A percentile compares a stretch with the other conserved stretches of the same genome.
Evolutionary conservation across 2,113 vertebrate genomes (phyloP).

Genomic region (Rhinolophus sinicus): DNA sequence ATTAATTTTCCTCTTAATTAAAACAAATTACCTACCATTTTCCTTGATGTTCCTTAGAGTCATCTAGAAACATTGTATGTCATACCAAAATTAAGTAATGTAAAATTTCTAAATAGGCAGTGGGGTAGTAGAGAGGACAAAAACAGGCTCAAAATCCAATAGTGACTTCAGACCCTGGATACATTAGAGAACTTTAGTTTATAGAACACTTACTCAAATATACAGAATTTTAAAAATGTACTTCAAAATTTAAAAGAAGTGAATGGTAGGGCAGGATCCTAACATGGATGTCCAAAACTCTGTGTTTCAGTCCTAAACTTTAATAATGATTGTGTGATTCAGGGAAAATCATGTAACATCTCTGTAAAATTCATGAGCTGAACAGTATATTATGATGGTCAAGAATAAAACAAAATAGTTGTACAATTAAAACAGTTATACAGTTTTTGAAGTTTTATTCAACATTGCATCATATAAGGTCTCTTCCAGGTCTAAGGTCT

Average conservation of each 20-base stretch:
- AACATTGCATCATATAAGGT: background rate
- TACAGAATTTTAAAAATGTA: background rate
- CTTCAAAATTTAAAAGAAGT: background rate
- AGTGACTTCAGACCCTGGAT: background rate
- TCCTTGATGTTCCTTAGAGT: background rate
- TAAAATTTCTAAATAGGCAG: background rate
- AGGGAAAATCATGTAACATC: background rate
- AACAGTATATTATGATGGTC: background rate
- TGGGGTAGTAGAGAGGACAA: background rate
- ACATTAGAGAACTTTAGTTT: background rate
- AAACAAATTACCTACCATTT: background rate
- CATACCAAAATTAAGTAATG: background rate
- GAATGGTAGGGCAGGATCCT: background rate
- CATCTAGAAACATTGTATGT: background rate
- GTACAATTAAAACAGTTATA: background rate
- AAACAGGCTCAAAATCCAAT: background rate
- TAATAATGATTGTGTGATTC: background rate
- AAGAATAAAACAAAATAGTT: background rate
- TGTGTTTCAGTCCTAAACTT: background rate
- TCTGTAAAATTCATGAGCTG: background rate
- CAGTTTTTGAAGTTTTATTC: background rate
- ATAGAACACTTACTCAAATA: background rate
- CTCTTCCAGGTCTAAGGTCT: background rate
- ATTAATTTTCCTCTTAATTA: conserved; percentile 33
- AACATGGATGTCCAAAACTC: background rate